Evolutionary conservation across 2,113 vertebrate genomes (phyloP).

Genomic region (Myxocyprinus asiaticus): DNA sequence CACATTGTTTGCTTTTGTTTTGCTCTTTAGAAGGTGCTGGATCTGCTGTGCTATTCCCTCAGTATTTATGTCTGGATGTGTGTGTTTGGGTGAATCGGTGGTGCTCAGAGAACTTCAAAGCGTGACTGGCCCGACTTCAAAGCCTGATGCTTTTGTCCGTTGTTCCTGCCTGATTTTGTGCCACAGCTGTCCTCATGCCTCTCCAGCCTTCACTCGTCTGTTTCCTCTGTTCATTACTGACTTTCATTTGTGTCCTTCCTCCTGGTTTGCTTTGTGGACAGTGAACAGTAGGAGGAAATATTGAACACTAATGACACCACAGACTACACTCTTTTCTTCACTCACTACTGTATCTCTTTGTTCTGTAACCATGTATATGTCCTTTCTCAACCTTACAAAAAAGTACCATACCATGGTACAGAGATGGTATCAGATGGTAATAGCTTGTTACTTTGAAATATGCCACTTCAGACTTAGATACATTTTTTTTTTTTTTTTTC

Average conservation of each 20-base stretch:
- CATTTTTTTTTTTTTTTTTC: too few relatives aligned
- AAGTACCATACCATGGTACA: too few relatives aligned
- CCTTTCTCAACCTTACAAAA: too few relatives aligned
- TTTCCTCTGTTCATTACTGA: slow-evolving; percentile 37
- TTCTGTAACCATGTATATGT: background rate
- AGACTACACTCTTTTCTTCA: background rate
- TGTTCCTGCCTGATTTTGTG: slow-evolving; percentile 39
- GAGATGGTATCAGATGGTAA: too few relatives aligned
- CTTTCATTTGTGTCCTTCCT: slow-evolving; percentile 34
- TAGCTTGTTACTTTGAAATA: too few relatives aligned
- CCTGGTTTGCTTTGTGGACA: slow-evolving; percentile 8
- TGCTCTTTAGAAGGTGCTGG: slow-evolving; percentile 24
- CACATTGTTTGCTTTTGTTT: background rate
- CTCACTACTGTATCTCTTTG: slow-evolving; percentile 32
- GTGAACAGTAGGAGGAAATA: background rate
- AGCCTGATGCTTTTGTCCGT: slow-evolving; percentile 22
- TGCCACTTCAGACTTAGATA: too few relatives aligned
- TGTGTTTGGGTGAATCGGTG: slow-evolving; percentile 28
- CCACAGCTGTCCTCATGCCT: slow-evolving; percentile 43
- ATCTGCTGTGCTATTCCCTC: slow-evolving; percentile 18
- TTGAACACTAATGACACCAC: slow-evolving; percentile 19
- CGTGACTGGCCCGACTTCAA: slow-evolving; percentile 44
- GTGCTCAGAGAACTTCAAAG: slow-evolving; percentile 38
- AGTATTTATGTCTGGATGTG: slow-evolving; percentile 16
- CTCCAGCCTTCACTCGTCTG: slow-evolving; percentile 9